Percentiles rank a stretch among this genome's conserved stretches.
Conservation (phyloP, 1,140 invertebrate species). For the Calephelis virginiensis region DNA sequence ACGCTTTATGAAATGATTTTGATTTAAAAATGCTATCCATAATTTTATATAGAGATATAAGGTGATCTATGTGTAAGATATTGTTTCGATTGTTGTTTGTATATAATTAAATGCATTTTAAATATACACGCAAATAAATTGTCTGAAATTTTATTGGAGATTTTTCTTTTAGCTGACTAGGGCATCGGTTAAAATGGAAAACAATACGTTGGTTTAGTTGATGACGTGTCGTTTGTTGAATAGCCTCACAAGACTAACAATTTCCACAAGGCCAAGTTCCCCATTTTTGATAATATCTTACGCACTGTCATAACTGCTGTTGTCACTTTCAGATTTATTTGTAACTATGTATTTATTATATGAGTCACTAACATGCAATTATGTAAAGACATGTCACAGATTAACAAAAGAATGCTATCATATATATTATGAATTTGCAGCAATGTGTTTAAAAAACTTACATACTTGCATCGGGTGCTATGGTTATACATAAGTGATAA, state of each 20-base stretch:
- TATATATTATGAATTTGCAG: conserved; percentile 56
- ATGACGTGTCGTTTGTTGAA: conserved; percentile 74
- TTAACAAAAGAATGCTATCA: conserved; percentile 74
- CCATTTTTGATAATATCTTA: conserved; percentile 70
- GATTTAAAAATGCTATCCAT: conserved; percentile 54
- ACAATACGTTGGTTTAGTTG: conserved; percentile 67
- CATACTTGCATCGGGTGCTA: conserved; percentile 78
- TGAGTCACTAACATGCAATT: conserved; percentile 79
- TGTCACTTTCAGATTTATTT: conserved; percentile 72
- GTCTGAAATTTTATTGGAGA: conserved; percentile 68
- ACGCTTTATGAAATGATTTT: conserved; percentile 65
- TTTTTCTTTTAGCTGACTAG: conserved; percentile 66
- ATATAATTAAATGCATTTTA: conserved; percentile 75
- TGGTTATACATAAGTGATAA: conserved; percentile 76
- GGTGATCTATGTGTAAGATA: conserved; percentile 69
- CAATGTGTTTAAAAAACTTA: conserved; percentile 70
- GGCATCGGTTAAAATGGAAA: conserved; percentile 38
- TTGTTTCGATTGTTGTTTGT: conserved; percentile 74
- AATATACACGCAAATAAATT: conserved; percentile 75
- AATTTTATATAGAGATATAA: conserved; percentile 64
- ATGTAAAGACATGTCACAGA: conserved; percentile 74
- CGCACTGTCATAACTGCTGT: conserved; percentile 75
- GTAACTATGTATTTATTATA: conserved; percentile 78
- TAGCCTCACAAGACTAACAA: conserved; percentile 76
- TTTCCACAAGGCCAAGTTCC: conserved; percentile 79